Conservation (phyloP, 2,888 invertebrate species). For the Drosophila flavopinicola region DNA sequence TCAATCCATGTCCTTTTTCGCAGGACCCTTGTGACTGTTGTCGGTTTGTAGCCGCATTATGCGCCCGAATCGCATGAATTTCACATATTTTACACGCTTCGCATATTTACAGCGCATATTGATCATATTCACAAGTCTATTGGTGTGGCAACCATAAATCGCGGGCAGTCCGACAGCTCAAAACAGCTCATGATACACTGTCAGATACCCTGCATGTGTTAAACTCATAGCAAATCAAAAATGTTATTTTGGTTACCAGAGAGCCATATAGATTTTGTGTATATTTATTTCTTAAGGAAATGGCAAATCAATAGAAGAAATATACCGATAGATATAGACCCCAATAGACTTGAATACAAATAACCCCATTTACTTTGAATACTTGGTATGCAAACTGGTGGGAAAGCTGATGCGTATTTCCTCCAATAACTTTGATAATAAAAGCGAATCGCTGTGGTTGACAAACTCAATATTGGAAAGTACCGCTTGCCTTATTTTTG, state of each 20-base stretch:
- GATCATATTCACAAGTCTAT: constrained; percentile 54
- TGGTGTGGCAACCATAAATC: constrained; percentile 42
- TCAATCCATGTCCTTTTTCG: constrained; percentile 20
- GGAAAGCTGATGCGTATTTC: constrained; percentile 7
- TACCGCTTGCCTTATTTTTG: constrained; percentile 13
- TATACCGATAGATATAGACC: neutral
- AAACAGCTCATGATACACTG: neutral
- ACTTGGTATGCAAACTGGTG: constrained; percentile 9
- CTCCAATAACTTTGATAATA: constrained; percentile 34
- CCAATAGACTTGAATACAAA: neutral
- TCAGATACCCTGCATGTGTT: constrained; percentile 10
- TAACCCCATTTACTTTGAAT: neutral
- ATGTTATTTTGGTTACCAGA: neutral
- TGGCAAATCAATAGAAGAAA: too few species aligned
- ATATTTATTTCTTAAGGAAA: too few species aligned
- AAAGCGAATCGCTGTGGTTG: constrained; percentile 19
- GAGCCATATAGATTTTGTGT: too few species aligned
- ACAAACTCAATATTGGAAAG: constrained; percentile 37
- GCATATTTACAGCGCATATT: constrained; percentile 53
- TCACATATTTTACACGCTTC: constrained; percentile 50
- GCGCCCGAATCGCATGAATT: constrained; percentile 32
- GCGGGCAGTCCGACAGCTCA: neutral
- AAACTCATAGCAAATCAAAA: neutral
- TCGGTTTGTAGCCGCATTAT: constrained; percentile 21
- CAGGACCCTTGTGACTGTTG: constrained; percentile 7